Percentiles rank a stretch among this genome's conserved stretches.
Conservation (phyloP, 2,113 vertebrate genomes). For the Phalacrocorax carbo region DNA sequence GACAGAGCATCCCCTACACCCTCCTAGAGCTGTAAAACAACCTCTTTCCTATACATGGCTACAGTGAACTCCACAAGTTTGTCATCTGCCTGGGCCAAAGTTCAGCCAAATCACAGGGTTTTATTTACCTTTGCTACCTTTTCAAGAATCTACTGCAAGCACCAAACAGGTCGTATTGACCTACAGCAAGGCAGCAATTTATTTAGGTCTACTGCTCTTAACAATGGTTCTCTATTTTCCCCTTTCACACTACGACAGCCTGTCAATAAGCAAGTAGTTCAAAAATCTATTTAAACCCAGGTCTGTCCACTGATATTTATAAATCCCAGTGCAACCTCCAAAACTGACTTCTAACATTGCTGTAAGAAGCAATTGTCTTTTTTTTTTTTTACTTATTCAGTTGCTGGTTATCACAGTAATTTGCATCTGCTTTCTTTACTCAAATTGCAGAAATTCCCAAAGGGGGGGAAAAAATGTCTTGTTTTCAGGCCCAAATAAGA, state of each 20-base stretch:
- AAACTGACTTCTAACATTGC: neutral
- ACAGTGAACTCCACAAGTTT: neutral
- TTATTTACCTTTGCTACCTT: neutral
- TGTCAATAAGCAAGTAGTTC: neutral
- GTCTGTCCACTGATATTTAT: neutral
- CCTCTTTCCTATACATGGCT: neutral
- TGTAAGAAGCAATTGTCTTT: neutral
- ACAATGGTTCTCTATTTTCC: neutral
- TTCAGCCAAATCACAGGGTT: neutral
- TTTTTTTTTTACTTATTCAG: neutral
- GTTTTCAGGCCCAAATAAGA: neutral
- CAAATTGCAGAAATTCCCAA: neutral
- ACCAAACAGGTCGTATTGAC: neutral
- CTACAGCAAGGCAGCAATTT: neutral
- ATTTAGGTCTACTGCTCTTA: constrained; percentile 30
- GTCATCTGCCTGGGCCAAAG: neutral
- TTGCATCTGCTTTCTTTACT: neutral
- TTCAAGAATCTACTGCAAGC: neutral
- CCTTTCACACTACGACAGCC: neutral
- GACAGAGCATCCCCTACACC: neutral
- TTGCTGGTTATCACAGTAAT: neutral
- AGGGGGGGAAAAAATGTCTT: neutral
- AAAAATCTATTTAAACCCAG: neutral
- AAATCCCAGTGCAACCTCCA: neutral
- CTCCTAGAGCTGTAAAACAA: neutral